Evolutionary conservation across 2,113 vertebrate genomes (phyloP), one percentile per base, ranked within the genome.

Genomic region (Mobula hypostoma): DNA sequence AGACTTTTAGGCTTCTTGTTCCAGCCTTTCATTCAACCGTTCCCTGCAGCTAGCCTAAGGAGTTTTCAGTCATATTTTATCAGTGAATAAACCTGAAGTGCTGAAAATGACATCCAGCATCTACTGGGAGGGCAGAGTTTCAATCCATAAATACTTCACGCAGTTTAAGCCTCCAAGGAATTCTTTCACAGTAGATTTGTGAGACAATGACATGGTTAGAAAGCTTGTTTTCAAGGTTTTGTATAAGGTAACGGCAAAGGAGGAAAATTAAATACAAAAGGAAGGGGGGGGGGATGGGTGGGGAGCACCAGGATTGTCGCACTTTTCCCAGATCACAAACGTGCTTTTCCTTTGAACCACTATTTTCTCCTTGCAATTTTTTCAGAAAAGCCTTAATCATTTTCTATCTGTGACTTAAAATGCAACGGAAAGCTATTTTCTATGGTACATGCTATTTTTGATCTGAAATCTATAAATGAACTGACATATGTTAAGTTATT

Each of bases 171-270:
- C 91, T 74, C 91, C 91, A 74, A 93, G 91, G 91, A 93, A 93
- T 93, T 93, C 91, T 93, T 93, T 93, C 91, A 93, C 91, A 74
- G 91, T 93, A 74, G 91, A 93, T 93, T 93, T 93, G 91, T 93
- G 91, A 93, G 91, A 93, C 70, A 93, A 93, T 48, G 68, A 74
- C 91, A 76, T 29, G 40, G 91, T 74, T 27, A 93, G 91, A 93
- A 93, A 93, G 90, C 66, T 66, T 72, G 90, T 66, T 92, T 92
- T 72, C 68, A 92, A 92, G 91, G 70, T 93, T 74, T 93, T 93
- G 68, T 74, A 74, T 93, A 74, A 56, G 21, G 68, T 93, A 93
- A 93, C 24, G 24, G 91, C 70, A 68, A 74, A 93, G 61, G 61
- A 74, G 36, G 91, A 93, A 93, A 74, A 90, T 90, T 66, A 90